Evolutionary conservation across 2,113 vertebrate species (phyloP).

Genomic region (Siniperca chuatsi): DNA sequence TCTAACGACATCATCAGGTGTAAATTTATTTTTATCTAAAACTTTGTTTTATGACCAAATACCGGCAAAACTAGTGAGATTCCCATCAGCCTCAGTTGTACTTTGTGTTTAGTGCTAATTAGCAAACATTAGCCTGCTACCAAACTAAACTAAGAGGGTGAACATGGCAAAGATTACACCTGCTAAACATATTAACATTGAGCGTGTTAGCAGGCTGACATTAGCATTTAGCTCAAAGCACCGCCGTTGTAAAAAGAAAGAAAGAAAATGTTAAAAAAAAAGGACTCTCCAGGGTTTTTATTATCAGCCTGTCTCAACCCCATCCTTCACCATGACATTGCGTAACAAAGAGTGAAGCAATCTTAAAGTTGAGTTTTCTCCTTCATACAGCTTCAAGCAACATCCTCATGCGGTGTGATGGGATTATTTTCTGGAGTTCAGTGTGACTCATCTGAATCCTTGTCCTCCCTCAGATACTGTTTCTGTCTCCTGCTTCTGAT

Average conservation of each 20-base stretch:
- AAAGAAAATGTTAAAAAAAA: not conserved
- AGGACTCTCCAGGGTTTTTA: not conserved
- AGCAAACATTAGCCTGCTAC: not conserved
- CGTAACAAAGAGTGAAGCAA: not conserved
- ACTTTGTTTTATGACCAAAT: not conserved
- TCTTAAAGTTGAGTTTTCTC: not conserved
- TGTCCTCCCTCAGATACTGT: constrained; percentile 19
- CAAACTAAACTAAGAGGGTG: not conserved
- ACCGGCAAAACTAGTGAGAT: not conserved
- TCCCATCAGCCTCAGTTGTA: not conserved
- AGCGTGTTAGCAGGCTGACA: not conserved
- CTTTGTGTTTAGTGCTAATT: not conserved
- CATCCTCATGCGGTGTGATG: not conserved
- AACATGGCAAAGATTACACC: not conserved
- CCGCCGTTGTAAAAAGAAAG: not conserved
- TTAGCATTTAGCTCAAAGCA: not conserved
- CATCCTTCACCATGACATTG: not conserved
- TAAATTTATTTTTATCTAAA: not conserved
- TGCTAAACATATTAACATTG: not conserved
- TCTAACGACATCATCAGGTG: not conserved
- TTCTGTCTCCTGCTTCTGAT: constrained; percentile 5
- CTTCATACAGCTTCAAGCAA: constrained; percentile 2
- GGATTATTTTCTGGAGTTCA: constrained; percentile 28
- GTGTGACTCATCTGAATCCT: constrained; percentile 18
- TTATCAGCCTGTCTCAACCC: not conserved